A percentile compares a stretch with the other conserved stretches of the same genome.
phyloP scores from a whole-genome alignment of 2,113 vertebrate genomes.

The Cinclus cinclus region DNA sequence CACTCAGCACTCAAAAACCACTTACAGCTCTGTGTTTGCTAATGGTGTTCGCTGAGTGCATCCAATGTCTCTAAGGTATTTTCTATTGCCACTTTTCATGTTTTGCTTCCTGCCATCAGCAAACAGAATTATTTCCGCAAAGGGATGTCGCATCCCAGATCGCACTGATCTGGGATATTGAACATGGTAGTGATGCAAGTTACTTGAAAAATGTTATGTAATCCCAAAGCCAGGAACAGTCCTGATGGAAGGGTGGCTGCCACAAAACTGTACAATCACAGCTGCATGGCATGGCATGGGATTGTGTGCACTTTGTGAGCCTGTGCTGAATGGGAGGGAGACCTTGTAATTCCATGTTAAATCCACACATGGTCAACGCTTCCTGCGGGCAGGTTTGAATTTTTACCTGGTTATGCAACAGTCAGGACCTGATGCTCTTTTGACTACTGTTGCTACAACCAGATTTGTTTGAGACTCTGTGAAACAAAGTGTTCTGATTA shows the following conservation, averaged over 20 bases:
- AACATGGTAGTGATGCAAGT: not conserved
- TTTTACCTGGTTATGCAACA: not conserved
- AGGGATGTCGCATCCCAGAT: not conserved
- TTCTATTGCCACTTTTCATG: not conserved
- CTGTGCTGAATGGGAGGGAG: not conserved
- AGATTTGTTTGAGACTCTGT: not conserved
- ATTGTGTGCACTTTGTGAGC: not conserved
- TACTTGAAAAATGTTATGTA: not conserved
- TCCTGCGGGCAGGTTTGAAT: not conserved
- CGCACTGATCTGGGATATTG: not conserved
- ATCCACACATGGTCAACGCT: not conserved
- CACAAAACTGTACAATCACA: not conserved
- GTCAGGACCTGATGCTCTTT: not conserved
- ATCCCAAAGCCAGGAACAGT: not conserved
- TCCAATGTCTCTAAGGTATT: not conserved
- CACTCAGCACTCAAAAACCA: not conserved
- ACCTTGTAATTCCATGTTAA: not conserved
- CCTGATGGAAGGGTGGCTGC: not conserved
- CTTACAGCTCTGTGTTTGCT: not conserved
- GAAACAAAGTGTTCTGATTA: not conserved
- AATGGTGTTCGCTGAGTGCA: not conserved
- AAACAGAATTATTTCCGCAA: not conserved
- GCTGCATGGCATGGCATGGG: not conserved
- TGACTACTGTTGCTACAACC: not conserved
- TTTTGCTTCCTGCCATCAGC: not conserved